Conservation (phyloP, 2,113 vertebrate genomes). For the Toxotes jaculatrix region DNA sequence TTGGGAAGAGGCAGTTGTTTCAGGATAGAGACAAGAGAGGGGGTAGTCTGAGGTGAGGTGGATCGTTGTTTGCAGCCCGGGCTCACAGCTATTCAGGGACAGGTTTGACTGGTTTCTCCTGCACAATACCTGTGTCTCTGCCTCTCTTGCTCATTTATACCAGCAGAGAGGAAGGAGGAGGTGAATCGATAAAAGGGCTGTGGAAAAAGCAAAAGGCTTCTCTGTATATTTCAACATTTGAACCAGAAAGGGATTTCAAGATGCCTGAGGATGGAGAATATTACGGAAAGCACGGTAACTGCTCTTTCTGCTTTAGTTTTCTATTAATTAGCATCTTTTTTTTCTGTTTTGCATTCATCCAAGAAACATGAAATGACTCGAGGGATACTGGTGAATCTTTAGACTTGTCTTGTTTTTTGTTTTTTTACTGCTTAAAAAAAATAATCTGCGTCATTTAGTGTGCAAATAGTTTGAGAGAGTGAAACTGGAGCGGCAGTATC, state of each 20-base stretch:
- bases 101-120: constrained; percentile 75
- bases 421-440: background rate
- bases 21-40: constrained; percentile 22
- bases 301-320: constrained; percentile 18
- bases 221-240: constrained; percentile 10
- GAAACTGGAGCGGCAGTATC: constrained; percentile 43
- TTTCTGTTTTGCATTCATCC: background rate
- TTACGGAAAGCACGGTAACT: constrained; percentile 77
- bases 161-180: constrained; percentile 5
- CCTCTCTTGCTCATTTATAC: background rate
- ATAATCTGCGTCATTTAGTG: background rate
- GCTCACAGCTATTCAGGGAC: constrained; percentile 52
- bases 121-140: constrained; percentile 5
- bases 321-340: background rate
- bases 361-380: background rate
- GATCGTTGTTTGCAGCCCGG: background rate
- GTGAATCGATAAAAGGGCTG: background rate
- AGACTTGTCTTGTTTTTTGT: background rate
- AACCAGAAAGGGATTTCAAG: constrained; percentile 31
- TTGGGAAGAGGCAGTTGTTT: constrained; percentile 29
- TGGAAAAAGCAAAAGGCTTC: background rate
- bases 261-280: constrained; percentile 69
- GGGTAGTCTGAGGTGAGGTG: constrained; percentile 53
- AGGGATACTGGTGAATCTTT: background rate
- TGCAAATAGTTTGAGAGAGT: constrained; percentile 22